Evolutionary conservation across 2,113 vertebrate species (phyloP).

Genomic region (Pterocles gutturalis): DNA sequence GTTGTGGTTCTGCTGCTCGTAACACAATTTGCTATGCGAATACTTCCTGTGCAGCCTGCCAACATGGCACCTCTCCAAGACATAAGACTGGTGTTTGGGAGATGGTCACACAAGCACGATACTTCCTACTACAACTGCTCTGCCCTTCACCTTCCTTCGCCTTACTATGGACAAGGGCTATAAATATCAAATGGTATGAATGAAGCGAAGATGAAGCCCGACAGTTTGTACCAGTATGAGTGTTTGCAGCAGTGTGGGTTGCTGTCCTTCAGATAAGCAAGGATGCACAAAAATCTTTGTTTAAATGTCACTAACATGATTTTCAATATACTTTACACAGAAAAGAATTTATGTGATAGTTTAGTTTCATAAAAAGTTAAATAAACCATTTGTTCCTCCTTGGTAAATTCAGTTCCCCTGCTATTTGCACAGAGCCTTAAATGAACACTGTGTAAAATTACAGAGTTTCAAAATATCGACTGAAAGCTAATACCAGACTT

Average conservation of each 20-base stretch:
- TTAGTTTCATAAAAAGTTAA: background rate
- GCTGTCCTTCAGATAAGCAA: background rate
- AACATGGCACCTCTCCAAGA: conserved; percentile 35
- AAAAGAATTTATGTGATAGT: background rate
- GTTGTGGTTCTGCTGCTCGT: conserved; percentile 62
- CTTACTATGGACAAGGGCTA: background rate
- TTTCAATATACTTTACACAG: background rate
- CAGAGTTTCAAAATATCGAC: background rate
- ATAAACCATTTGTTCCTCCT: background rate
- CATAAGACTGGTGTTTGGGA: background rate
- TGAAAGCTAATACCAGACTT: background rate
- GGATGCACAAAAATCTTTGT: background rate
- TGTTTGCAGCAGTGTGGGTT: background rate
- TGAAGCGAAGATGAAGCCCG: background rate
- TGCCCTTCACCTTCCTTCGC: conserved; percentile 30
- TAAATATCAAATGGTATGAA: background rate
- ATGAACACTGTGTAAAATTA: background rate
- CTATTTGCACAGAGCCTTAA: background rate
- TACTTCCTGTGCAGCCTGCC: conserved; percentile 58
- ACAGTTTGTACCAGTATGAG: background rate
- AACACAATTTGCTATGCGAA: conserved; percentile 57
- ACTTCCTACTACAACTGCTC: conserved; percentile 30
- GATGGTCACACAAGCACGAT: conserved; percentile 32
- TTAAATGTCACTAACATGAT: rapidly evolving
- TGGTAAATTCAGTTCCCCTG: background rate